Base-by-base conservation (phyloP, 2,888 invertebrate species). In the Chesias legatella region DNA sequence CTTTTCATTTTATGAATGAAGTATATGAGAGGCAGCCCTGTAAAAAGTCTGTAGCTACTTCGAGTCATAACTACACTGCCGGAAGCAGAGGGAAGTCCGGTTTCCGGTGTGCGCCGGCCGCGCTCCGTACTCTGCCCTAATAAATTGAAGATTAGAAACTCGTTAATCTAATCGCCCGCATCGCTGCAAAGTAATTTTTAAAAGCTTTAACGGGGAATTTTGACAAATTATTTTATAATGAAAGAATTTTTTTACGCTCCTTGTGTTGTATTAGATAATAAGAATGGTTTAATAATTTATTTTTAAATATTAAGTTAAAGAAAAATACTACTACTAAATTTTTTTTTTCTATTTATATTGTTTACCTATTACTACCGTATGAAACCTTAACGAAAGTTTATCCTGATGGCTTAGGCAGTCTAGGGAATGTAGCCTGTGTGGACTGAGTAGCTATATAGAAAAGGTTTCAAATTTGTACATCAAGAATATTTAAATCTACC, bases 111-210 rank as follows among this genome's bases (percentile, higher is more conserved):
- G 29, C 41, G 2, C 13, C 13, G 13, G 13, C 13, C 13, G 3
- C 13, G 13, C 13, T 17, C 13, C 13, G 41, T 25, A 34, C 56
- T 57, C 60, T 60, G 61, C 66, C 53, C 56, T 76, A 70, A 78
- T 79, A 82, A 80, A 83, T 82, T 77, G 73, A 70, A 79, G 76
- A 82, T 82, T 80, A 84, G 75, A 79, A 79, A 71, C 79, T 79
- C 79, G 79, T 84, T 82, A 77, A 74, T 78, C 68, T 76, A 76
- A 77, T 76, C 69, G 71, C 57, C 58, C 40, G 21, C 58, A 66
- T 46, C 41, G 42, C 58, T 57, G 48, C 43, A 58, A 63, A 61
- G 63, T 62, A 65, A 67, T 68, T 67, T 67, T 44, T 40, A 40
- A 53, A 48, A 33, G 45, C 37, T 33, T 37, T 41, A 30, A 7